phyloP scores from a whole-genome alignment of 2,888 invertebrate species.

The Andrena chrysosceles region DNA sequence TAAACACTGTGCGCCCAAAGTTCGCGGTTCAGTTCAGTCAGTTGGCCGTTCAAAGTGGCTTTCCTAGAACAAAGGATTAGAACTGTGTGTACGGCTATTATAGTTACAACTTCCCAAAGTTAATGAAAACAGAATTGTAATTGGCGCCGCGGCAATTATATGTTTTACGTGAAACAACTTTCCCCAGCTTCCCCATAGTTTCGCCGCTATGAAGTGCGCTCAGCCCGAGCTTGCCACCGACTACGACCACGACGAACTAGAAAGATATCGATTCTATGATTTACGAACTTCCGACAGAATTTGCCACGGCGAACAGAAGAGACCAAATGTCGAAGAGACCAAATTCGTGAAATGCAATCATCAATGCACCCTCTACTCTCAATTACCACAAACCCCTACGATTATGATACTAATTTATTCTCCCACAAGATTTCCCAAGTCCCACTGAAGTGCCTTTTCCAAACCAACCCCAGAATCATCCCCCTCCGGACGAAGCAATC shows the following conservation, averaged over 20 bases:
- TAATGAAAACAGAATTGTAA: constrained; percentile 60
- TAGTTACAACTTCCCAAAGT: constrained; percentile 41
- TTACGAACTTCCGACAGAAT: background rate
- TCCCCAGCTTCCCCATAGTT: background rate
- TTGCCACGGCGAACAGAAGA: background rate
- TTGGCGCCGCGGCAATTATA: constrained; percentile 42
- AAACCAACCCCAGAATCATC: no score
- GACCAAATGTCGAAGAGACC: background rate
- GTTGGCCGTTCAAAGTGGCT: constrained; percentile 46
- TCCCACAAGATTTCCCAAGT: background rate
- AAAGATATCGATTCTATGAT: background rate
- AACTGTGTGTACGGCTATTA: constrained; percentile 36
- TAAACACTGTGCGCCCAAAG: constrained; percentile 41
- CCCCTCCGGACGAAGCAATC: no score
- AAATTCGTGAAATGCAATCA: no score
- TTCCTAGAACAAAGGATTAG: constrained; percentile 57
- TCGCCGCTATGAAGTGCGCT: background rate
- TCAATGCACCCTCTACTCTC: no score
- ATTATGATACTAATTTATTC: no score
- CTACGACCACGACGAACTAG: background rate
- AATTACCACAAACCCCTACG: no score
- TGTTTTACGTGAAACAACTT: constrained; percentile 31
- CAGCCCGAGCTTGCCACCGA: background rate
- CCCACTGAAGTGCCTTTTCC: no score
- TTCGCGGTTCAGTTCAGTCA: constrained; percentile 51